A percentile compares a stretch with the other conserved stretches of the same genome.
These are phyloP conservation scores for Caranx melampygus DNA, from an alignment of 2,113 vertebrate species.

Conservation along the genomic window DNA sequence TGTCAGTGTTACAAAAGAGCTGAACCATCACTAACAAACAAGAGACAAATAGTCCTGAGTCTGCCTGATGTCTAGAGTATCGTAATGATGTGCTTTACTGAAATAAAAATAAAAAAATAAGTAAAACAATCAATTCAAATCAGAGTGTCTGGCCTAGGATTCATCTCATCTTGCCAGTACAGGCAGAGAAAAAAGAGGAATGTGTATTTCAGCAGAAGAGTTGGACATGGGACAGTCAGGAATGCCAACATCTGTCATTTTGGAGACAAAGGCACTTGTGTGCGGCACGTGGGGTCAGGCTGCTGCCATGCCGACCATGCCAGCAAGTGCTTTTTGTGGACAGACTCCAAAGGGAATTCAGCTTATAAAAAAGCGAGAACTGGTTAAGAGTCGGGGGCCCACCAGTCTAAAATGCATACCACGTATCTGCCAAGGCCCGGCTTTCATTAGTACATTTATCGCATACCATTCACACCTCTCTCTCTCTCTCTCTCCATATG, in stretches of 20 bases:
- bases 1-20: neutral
- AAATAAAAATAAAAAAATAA: constrained; percentile 8
- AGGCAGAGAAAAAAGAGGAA: constrained; percentile 18
- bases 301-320: constrained; percentile 47
- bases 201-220: constrained; percentile 31
- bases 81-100: constrained; percentile 19
- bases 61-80: neutral
- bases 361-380: constrained; percentile 20
- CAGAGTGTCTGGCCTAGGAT: neutral
- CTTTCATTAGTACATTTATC: constrained; percentile 4
- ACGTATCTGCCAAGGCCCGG: neutral
- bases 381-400: constrained; percentile 1
- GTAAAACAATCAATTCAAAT: constrained; percentile 32
- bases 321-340: constrained; percentile 64
- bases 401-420: neutral
- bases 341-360: constrained; percentile 47
- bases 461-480: constrained; percentile 1
- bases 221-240: constrained; percentile 34
- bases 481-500: neutral
- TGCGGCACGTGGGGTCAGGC: constrained; percentile 60
- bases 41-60: neutral
- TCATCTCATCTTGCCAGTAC: neutral
- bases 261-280: constrained; percentile 73
- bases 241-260: constrained; percentile 73
- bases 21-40: constrained; percentile 5